A percentile compares a stretch with the other conserved stretches of the same genome.
Conservation (phyloP, 2,797 vertebrate species). For the Pterois miles region DNA sequence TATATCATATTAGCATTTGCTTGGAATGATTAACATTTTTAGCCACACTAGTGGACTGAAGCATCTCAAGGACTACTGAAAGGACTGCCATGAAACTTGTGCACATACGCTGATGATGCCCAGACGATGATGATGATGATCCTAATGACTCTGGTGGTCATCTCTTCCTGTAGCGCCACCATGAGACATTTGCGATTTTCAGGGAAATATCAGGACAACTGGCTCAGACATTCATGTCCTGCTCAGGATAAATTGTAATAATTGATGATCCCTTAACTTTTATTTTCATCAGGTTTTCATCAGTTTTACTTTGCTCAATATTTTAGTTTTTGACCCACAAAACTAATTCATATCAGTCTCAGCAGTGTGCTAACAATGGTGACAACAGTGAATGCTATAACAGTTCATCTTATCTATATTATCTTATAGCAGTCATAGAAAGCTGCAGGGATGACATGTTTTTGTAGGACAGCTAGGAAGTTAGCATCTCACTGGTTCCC, state of each 20-base stretch:
- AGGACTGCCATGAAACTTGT: neutral
- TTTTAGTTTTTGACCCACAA: too few species aligned
- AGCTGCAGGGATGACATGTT: too few species aligned
- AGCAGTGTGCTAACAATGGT: too few species aligned
- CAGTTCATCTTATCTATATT: too few species aligned
- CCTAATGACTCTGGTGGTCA: neutral
- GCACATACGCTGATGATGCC: neutral
- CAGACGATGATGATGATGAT: neutral
- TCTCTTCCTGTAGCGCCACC: neutral
- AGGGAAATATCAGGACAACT: too few species aligned
- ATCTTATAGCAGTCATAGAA: too few species aligned
- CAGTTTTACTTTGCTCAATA: too few species aligned
- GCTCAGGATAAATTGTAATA: neutral
- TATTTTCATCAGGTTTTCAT: too few species aligned
- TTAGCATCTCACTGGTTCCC: too few species aligned
- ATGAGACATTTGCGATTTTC: neutral
- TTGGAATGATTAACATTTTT: neutral
- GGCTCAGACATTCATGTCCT: too few species aligned
- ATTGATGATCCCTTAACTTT: neutral
- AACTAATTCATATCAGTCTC: too few species aligned
- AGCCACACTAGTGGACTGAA: neutral
- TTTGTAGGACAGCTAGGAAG: too few species aligned
- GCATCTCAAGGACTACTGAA: neutral
- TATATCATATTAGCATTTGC: neutral
- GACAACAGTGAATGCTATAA: neutral